Evolutionary conservation across 2,888 invertebrate species (phyloP), one percentile per base, ranked within the genome.

Genomic region (Peribatodes rhomboidaria): DNA sequence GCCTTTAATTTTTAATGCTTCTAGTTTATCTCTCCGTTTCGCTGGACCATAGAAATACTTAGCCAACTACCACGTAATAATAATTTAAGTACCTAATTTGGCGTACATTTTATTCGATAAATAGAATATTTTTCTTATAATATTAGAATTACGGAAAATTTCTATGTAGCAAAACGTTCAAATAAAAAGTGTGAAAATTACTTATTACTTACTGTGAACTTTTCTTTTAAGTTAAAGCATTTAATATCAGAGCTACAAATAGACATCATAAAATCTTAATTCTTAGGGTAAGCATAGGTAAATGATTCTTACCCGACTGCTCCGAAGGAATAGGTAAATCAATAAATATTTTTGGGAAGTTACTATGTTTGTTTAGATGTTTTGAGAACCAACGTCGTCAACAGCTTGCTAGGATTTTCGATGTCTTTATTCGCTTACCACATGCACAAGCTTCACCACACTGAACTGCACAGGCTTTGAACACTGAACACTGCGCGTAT

Each of bases 131-230:
- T 66, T 64, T 60, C 67, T 61, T 64, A 64, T 68, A 60, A 55
- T 53, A 76, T 82, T 84, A 87, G 81, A 79, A 72, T 81, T 86
- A 88, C 81, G 79, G 76, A 81, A 86, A 88, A 87, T 84, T 87
- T 79, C 73, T 83, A 83, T 89, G 90, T 89, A 76, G 82, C 86
- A 83, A 80, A 81, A 80, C 78, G 72, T 85, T 86, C 75, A 82
- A 90, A 90, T 90, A 90, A 91, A 90, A 82, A 84, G 81, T 90
- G 88, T 88, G 84, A 88, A 86, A 81, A 82, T 81, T 74, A 79
- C 67, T 80, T 80, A 77, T n/a, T n/a, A n/a, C n/a, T n/a, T n/a
- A n/a, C n/a, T n/a, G n/a, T n/a, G n/a, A 76, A 81, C 80, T 85
- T 65, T 87, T 89, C 85, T 89, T 90, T 89, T 80, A 82, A 83